These are phyloP conservation scores for Hyles vespertilio DNA, from an alignment of 1,140 invertebrate genomes.

Conservation along the genomic window DNA sequence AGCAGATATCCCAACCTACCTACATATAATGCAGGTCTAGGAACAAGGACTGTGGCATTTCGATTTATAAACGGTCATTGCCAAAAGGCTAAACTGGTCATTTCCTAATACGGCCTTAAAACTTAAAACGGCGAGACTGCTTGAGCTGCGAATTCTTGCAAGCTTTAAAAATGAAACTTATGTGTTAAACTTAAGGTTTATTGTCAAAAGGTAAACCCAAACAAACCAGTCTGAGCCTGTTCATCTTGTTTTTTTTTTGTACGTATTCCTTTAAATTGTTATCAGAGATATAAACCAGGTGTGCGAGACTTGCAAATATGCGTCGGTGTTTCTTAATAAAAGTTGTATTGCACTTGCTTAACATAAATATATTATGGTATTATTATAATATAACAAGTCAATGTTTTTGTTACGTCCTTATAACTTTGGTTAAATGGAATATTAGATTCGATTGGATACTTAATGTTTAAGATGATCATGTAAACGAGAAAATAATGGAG, in stretches of 20 bases:
- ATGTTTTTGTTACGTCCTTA: too few species aligned
- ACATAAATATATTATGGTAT: too few species aligned
- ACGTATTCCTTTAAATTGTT: slow-evolving; percentile 25
- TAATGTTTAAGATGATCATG: too few species aligned
- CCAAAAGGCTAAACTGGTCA: slow-evolving; percentile 63
- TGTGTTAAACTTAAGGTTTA: slow-evolving; percentile 42
- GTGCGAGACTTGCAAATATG: background rate
- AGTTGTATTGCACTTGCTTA: too few species aligned
- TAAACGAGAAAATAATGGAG: too few species aligned
- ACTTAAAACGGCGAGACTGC: slow-evolving; percentile 45
- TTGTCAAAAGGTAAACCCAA: slow-evolving; percentile 28
- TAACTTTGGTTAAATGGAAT: too few species aligned
- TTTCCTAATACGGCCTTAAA: slow-evolving; percentile 66
- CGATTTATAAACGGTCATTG: slow-evolving; percentile 49
- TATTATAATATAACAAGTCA: too few species aligned
- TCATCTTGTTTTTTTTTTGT: slow-evolving; percentile 29
- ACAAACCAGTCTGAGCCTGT: slow-evolving; percentile 51
- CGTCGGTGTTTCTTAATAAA: background rate
- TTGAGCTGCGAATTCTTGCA: slow-evolving; percentile 31
- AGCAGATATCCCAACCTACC: too few species aligned
- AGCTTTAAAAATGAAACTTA: slow-evolving; percentile 46
- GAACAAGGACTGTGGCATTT: slow-evolving; percentile 24
- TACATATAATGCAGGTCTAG: too few species aligned
- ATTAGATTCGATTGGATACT: too few species aligned
- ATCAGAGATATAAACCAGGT: slow-evolving; percentile 6